These are phyloP conservation scores for Anorthoa munda DNA, from an alignment of 2,888 invertebrate species.

Conservation along the genomic window DNA sequence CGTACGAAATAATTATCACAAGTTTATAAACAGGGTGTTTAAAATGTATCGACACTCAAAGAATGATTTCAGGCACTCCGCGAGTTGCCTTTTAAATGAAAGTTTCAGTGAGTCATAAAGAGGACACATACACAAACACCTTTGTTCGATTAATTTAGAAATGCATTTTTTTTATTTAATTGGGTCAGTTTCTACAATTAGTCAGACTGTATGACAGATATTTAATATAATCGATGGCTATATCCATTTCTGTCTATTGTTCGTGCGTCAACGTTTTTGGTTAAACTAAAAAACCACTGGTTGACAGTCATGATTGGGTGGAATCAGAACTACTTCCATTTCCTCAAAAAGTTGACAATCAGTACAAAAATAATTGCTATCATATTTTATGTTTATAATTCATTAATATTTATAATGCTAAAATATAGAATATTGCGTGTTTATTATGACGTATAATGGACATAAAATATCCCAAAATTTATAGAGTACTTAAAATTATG, in stretches of 20 bases:
- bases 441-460: conserved; percentile 1
- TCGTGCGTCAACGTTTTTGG: neutral
- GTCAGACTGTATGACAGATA: conserved; percentile 59
- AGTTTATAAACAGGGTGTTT: conserved; percentile 71
- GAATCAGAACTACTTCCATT: neutral
- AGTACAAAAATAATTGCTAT: neutral
- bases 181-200: conserved; percentile 76
- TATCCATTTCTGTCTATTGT: neutral
- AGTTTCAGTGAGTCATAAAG: conserved; percentile 78
- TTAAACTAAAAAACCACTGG: neutral
- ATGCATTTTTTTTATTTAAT: conserved; percentile 64
- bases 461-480: conserved; percentile 27
- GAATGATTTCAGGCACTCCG: conserved; percentile 57
- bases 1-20: conserved; percentile 45
- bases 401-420: conserved; percentile 2
- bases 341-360: neutral
- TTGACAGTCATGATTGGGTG: neutral
- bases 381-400: neutral
- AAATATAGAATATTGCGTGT: conserved; percentile 26
- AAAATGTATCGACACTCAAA: conserved; percentile 53
- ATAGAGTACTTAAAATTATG: conserved; percentile 13
- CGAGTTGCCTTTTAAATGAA: conserved; percentile 78
- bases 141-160: conserved; percentile 68
- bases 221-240: conserved; percentile 6
- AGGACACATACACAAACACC: conserved; percentile 70